These are phyloP conservation scores for Pycnomerus fuliginosus DNA, from an alignment of 2,888 invertebrate species.

Conservation along the genomic window DNA sequence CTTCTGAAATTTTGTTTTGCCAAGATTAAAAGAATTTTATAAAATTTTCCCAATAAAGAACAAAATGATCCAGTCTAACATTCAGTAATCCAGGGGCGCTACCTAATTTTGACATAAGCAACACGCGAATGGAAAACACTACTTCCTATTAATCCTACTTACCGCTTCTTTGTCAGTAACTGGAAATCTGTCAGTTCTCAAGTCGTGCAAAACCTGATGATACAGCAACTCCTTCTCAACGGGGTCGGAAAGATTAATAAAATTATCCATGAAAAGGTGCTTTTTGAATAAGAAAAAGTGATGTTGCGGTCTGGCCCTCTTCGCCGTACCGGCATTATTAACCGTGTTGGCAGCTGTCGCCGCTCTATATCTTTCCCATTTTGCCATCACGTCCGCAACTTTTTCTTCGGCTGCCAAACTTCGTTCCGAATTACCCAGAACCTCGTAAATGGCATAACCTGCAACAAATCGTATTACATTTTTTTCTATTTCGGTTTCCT, in stretches of 20 bases:
- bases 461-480: too few species aligned
- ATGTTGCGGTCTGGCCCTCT: constrained; percentile 55
- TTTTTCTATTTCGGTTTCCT: too few species aligned
- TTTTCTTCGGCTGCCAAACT: constrained; percentile 84
- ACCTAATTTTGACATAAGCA: too few species aligned
- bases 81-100: too few species aligned
- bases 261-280: constrained; percentile 78
- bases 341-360: constrained; percentile 61
- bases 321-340: constrained; percentile 45
- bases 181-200: constrained; percentile 88
- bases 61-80: too few species aligned
- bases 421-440: constrained; percentile 82
- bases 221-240: constrained; percentile 93
- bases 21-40: too few species aligned
- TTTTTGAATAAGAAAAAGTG: constrained; percentile 78
- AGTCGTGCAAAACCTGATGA: constrained; percentile 88
- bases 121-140: too few species aligned
- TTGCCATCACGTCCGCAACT: constrained; percentile 90
- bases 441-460: constrained; percentile 93
- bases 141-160: constrained; percentile 50
- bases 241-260: constrained; percentile 75
- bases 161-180: constrained; percentile 93
- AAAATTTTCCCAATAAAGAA: too few species aligned
- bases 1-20: too few species aligned
- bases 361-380: constrained; percentile 86